Conservation (phyloP, 2,797 vertebrate genomes). For the Chromis chromis region DNA sequence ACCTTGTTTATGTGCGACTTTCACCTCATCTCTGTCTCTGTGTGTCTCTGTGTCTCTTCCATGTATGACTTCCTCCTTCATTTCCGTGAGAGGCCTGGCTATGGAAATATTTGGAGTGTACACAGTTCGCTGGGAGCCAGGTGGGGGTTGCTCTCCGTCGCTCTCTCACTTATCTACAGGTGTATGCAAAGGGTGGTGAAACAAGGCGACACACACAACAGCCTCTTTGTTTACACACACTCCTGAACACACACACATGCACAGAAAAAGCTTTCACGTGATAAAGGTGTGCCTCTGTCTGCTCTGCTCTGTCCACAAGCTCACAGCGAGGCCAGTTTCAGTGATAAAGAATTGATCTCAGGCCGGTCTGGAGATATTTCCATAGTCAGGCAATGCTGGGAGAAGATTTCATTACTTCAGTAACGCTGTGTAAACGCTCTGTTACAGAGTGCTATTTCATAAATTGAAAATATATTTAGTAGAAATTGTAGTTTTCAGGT, state of each 20-base stretch:
- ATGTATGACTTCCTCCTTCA: slow-evolving; percentile 75
- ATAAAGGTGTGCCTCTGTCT: slow-evolving; percentile 75
- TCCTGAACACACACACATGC: slow-evolving; percentile 25
- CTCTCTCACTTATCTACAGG: slow-evolving; percentile 79
- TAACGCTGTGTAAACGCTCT: not conserved
- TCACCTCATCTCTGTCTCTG: slow-evolving; percentile 10
- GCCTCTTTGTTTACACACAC: slow-evolving; percentile 75
- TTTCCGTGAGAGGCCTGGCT: slow-evolving; percentile 75
- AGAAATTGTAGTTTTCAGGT: not conserved
- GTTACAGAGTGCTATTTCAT: not conserved
- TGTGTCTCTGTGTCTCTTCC: slow-evolving; percentile 32
- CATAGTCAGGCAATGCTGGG: not conserved
- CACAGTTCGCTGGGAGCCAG: slow-evolving; percentile 77
- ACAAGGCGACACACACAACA: slow-evolving; percentile 70
- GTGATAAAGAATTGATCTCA: slow-evolving; percentile 45
- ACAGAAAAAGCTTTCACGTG: slow-evolving; percentile 54
- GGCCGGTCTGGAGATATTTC: slow-evolving; percentile 20
- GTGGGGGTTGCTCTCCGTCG: slow-evolving; percentile 52
- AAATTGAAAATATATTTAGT: not conserved
- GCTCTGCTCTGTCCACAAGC: slow-evolving; percentile 55
- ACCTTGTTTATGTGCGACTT: slow-evolving; percentile 1
- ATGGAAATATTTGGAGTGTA: slow-evolving; percentile 87
- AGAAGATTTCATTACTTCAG: not conserved
- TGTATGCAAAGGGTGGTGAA: slow-evolving; percentile 84
- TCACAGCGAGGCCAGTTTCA: slow-evolving; percentile 51